Evolutionary conservation across 2,113 vertebrate species (phyloP).

Genomic region (Zapornia atra): DNA sequence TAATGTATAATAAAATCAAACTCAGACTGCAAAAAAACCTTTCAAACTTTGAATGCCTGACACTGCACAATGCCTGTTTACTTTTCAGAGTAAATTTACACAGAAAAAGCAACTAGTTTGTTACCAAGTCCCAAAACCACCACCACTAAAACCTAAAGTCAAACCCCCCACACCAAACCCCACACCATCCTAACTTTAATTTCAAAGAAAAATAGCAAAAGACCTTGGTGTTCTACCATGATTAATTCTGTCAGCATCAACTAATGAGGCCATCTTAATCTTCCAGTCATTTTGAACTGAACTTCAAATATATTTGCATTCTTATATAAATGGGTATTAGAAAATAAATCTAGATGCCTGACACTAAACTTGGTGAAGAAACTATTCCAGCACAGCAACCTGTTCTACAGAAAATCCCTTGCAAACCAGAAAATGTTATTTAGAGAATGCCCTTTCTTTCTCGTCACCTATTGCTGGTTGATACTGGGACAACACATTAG

Average conservation of each 20-base stretch:
- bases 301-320: not conserved
- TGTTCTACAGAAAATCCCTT: not conserved
- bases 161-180: not conserved
- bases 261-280: not conserved
- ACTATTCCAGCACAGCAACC: not conserved
- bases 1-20: not conserved
- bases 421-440: not conserved
- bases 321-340: not conserved
- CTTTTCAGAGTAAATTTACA: not conserved
- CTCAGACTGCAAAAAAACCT: not conserved
- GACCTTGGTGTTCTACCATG: not conserved
- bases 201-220: not conserved
- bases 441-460: not conserved
- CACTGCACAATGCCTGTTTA: not conserved
- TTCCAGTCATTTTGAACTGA: not conserved
- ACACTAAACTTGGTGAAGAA: not conserved
- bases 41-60: not conserved
- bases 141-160: not conserved
- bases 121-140: not conserved
- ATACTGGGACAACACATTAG: not conserved
- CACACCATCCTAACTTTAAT: not conserved
- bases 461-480: not conserved
- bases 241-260: not conserved
- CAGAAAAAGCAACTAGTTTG: not conserved
- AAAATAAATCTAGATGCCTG: not conserved